Percentiles rank a stretch among this genome's conserved stretches.
Conservation (phyloP, 2,888 invertebrate genomes). For the Ypsolopha sequella region DNA sequence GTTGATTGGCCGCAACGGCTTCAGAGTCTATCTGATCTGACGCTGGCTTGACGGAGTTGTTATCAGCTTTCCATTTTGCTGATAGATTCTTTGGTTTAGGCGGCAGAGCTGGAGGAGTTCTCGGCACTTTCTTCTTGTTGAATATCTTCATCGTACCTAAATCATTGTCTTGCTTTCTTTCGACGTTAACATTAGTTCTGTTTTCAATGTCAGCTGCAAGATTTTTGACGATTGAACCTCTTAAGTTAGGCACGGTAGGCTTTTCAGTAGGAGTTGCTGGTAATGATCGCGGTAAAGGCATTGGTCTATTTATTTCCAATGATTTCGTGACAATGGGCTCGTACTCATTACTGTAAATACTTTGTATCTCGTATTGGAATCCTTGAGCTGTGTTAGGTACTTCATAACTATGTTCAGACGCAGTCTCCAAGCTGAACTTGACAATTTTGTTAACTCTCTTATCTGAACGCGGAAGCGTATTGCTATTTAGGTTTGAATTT, state of each 20-base stretch:
- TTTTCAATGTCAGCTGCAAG: constrained; percentile 62
- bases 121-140: constrained; percentile 69
- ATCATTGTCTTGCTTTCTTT: constrained; percentile 52
- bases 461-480: constrained; percentile 54
- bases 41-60: constrained; percentile 43
- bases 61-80: constrained; percentile 74
- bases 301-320: constrained; percentile 33
- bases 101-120: constrained; percentile 81
- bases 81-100: constrained; percentile 83
- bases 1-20: constrained; percentile 71
- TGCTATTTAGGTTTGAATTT: constrained; percentile 26
- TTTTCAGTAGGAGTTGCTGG: constrained; percentile 29
- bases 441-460: constrained; percentile 64
- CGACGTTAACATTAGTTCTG: constrained; percentile 61
- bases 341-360: constrained; percentile 81
- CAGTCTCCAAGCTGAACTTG: constrained; percentile 63
- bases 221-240: constrained; percentile 64
- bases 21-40: constrained; percentile 65
- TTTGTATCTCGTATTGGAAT: constrained; percentile 70
- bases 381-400: constrained; percentile 69
- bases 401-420: constrained; percentile 73
- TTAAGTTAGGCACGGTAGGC: constrained; percentile 55
- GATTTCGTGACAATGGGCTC: constrained; percentile 75
- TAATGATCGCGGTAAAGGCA: constrained; percentile 36
- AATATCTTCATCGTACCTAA: constrained; percentile 57